Base-by-base conservation (phyloP, 2,888 invertebrate species). In the Rotaria macrura region DNA sequence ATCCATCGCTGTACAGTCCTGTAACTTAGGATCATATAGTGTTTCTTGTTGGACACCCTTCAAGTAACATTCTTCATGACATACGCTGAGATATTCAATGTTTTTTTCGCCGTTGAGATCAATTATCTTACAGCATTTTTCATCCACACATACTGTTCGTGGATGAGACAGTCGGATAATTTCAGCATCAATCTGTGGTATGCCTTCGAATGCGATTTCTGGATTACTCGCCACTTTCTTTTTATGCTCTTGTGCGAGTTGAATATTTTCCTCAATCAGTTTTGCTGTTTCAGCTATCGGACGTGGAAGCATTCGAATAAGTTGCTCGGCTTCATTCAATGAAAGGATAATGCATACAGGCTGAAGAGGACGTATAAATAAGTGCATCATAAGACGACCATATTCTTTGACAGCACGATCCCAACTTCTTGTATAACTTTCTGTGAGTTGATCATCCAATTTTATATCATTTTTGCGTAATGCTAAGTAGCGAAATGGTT, bases 61-160 rank as follows among this genome's bases (percentile, higher is more conserved):
- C 23, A 79, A 43, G 43, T 79, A 79, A 79, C 74, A 79, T 43
- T 79, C 10, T 5, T 79, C 74, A 79, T 79, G 74, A 79, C 74
- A 79, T 23, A 25, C 23, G 12, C 2, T 1, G 23, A 43, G 6
- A 40, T 79, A 79, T 43, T 79, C 25, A 2, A 43, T 38, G 40
- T 25, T 12, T 23, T 79, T 25, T 25, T 43, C n/a, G 25, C 17
- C 17, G 38, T 43, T 43, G 1, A 40, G 9, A 25, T 43, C n/a
- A 25, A 79, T n/a, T 4, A 79, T 2, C 43, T n/a, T 23, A 25
- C 38, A 38, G 25, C 74, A 79, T 6, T 43, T 79, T 4, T 38
- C 43, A 7, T 43, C n/a, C 2, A 25, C 25, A 79, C 74, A 79
- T 25, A 79, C 74, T 12, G 74, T 79, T 25, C 74, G 38, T 43